Evolutionary conservation across 92 coral and sea anemone genomes (phyloP), one percentile per base, ranked within the genome.

Genomic region (Nematostella vectensis): DNA sequence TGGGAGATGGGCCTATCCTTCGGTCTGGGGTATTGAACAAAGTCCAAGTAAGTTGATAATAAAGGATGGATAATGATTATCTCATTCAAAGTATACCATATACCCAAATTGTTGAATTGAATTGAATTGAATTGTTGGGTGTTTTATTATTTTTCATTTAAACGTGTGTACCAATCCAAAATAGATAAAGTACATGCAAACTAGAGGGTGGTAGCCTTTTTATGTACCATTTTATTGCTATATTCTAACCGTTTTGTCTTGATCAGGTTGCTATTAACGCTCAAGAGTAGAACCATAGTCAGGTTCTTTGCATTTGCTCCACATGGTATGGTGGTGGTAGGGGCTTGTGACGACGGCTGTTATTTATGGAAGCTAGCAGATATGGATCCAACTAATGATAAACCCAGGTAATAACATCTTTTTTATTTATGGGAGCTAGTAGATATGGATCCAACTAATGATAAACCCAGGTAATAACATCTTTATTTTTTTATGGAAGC

Each of bases 311-410:
- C 85, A 27, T 63, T 91, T 1, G 88, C 96, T 3, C 95, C 91
- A 1, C 98, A 91, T 69, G 96, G 98, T 48, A 63, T 70, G 44
- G 83, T 81, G 20, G 65, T 91, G 20, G 80, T 91, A 63, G 98
- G 98, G 19, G 98, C 89, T 8, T 83, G 98, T 65, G 98, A 91
- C 21, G 89, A 86, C 71, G 98, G 98, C 0, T 91, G 98, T 63
- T 81, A 76, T 31, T 50, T 91, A 40, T 91, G 98, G 98, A 86
- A 70, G 31, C 82, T 91, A 3, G 59, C 57, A 47, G 86, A 79
- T 48, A 29, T 59, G 42, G 88, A 76, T 20, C 55, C 71, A 19
- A 57, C 64, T 54, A 78, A 50, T 18, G 87, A 80, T 1, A 84
- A 89, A 47, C 83, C 76, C 59, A 82, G 96, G 98, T 86, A 44